phyloP scores from a whole-genome alignment of 2,113 vertebrate species.

The Australoheros scitulus region DNA sequence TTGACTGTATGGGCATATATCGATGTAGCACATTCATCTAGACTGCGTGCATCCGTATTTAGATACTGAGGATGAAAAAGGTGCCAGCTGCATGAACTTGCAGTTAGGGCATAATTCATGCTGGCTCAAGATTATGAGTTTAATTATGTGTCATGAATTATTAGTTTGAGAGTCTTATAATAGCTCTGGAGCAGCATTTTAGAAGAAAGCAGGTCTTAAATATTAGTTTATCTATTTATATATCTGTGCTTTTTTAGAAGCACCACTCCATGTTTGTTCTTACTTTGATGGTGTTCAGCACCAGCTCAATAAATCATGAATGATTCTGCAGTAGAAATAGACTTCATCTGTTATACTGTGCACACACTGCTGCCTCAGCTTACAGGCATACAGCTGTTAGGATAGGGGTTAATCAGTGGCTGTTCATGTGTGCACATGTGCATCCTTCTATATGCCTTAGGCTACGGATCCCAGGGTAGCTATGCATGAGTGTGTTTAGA shows the following conservation, averaged over 20 bases:
- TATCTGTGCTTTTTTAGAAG: constrained; percentile 38
- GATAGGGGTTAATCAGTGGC: constrained; percentile 55
- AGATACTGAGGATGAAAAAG: constrained; percentile 48
- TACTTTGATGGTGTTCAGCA: constrained; percentile 50
- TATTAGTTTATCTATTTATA: constrained; percentile 73
- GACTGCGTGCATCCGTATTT: constrained; percentile 14
- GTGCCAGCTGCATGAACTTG: constrained; percentile 54
- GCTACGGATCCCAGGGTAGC: constrained; percentile 48
- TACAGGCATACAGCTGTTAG: constrained; percentile 32
- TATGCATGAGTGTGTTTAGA: constrained; percentile 20
- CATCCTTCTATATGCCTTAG: constrained; percentile 48
- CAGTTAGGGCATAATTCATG: constrained; percentile 57
- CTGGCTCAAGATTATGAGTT: constrained; percentile 48
- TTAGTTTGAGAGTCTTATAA: constrained; percentile 60
- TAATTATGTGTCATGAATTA: constrained; percentile 70
- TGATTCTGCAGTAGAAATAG: constrained; percentile 65
- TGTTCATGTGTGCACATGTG: constrained; percentile 30
- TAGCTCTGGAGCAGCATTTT: constrained; percentile 57
- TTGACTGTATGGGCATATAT: constrained; percentile 50
- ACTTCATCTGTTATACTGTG: constrained; percentile 63
- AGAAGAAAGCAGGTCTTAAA: constrained; percentile 62
- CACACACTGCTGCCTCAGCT: constrained; percentile 39
- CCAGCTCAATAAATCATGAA: constrained; percentile 68
- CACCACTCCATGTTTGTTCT: constrained; percentile 49
- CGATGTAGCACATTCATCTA: constrained; percentile 11